These are phyloP conservation scores for Diabrotica virgifera DNA, from an alignment of 1,140 invertebrate genomes.

Conservation along the genomic window DNA sequence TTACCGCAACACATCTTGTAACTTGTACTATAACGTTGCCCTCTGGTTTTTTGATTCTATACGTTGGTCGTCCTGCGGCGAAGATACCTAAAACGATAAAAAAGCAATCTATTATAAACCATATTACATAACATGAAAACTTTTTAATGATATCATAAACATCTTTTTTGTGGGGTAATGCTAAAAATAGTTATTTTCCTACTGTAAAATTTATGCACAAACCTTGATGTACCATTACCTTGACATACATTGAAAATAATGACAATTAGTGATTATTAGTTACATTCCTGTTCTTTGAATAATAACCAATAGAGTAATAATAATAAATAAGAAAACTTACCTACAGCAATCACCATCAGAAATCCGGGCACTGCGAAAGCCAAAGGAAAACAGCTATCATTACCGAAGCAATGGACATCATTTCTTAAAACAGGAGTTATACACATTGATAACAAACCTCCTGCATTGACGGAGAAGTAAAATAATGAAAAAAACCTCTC, in stretches of 20 bases:
- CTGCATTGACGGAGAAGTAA: constrained; percentile 91
- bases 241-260: too few species aligned
- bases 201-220: too few species aligned
- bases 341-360: constrained; percentile 77
- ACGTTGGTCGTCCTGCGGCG: constrained; percentile 69
- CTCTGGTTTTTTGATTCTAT: constrained; percentile 72
- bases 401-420: constrained; percentile 78
- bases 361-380: constrained; percentile 90
- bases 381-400: constrained; percentile 80
- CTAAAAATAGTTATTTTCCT: too few species aligned
- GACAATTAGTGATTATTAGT: too few species aligned
- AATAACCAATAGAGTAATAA: too few species aligned
- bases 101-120: neutral
- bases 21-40: constrained; percentile 83
- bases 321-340: constrained; percentile 52
- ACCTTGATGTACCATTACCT: too few species aligned
- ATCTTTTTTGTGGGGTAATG: too few species aligned
- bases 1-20: constrained; percentile 73
- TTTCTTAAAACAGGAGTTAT: constrained; percentile 83
- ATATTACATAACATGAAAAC: too few species aligned
- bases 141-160: too few species aligned
- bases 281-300: too few species aligned
- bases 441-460: constrained; percentile 85
- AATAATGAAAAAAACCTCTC: constrained; percentile 89
- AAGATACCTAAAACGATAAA: constrained; percentile 72